phyloP scores from a whole-genome alignment of 2,797 vertebrate species.

The Vireo griseus region DNA sequence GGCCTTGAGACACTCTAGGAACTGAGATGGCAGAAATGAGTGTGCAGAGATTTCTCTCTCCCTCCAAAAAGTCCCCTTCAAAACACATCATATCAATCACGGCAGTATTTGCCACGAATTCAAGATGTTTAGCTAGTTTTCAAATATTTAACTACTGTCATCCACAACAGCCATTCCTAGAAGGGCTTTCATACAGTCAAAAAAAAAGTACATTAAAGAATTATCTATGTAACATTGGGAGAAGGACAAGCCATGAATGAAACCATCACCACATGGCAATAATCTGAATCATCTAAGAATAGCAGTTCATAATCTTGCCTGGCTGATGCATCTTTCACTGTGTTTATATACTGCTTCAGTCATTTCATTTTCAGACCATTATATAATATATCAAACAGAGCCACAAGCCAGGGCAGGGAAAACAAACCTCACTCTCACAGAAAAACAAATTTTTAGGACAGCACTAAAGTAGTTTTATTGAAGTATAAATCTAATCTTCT shows the following conservation, averaged over 20 bases:
- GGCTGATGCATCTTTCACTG: background rate
- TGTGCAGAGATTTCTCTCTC: background rate
- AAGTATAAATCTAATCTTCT: background rate
- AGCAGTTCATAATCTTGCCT: background rate
- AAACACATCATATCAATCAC: fast-evolving
- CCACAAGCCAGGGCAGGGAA: background rate
- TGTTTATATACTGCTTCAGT: background rate
- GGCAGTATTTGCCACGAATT: background rate
- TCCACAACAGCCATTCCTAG: background rate
- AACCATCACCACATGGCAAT: background rate
- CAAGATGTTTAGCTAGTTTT: background rate
- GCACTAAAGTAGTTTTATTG: background rate
- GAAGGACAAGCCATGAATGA: background rate
- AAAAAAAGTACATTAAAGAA: background rate
- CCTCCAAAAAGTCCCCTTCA: background rate
- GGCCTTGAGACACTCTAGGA: background rate
- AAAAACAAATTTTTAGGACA: background rate
- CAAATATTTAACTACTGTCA: background rate
- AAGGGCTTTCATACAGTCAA: background rate
- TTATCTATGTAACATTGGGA: background rate
- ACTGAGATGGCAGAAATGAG: background rate
- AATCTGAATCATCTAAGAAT: background rate
- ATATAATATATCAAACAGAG: background rate
- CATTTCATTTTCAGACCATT: background rate
- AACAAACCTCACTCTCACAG: background rate